phyloP scores from a whole-genome alignment of 2,888 invertebrate genomes.

The Brachycybe producta region DNA sequence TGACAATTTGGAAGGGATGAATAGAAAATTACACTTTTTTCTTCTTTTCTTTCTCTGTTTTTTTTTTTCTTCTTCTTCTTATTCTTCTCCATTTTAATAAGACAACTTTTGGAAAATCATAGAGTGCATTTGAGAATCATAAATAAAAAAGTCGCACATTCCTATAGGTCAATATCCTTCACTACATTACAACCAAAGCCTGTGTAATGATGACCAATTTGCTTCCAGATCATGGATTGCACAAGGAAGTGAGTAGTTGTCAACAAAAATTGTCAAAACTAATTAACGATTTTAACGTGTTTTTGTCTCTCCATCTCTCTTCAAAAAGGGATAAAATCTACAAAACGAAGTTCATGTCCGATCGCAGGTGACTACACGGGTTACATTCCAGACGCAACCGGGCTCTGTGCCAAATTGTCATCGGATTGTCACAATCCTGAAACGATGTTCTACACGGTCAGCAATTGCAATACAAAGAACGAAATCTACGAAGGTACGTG shows the following conservation, averaged over 20 bases:
- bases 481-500: slow-evolving; percentile 47
- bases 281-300: background rate
- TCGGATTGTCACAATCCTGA: slow-evolving; percentile 51
- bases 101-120: too few relatives aligned
- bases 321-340: slow-evolving; percentile 10
- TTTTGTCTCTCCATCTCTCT: background rate
- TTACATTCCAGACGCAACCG: slow-evolving; percentile 44
- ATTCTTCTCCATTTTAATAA: too few relatives aligned
- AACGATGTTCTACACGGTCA: slow-evolving; percentile 52
- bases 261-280: background rate
- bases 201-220: slow-evolving; percentile 41
- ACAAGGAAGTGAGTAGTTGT: slow-evolving; percentile 44
- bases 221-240: slow-evolving; percentile 45
- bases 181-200: slow-evolving; percentile 32
- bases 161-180: slow-evolving; percentile 32
- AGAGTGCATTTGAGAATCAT: too few relatives aligned
- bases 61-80: background rate
- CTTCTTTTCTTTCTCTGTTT: too few relatives aligned
- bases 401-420: slow-evolving; percentile 49
- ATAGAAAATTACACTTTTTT: too few relatives aligned
- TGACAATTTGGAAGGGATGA: too few relatives aligned
- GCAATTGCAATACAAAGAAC: slow-evolving; percentile 42
- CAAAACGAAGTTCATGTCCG: slow-evolving; percentile 40
- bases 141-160: too few relatives aligned
- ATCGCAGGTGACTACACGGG: slow-evolving; percentile 52